Base-by-base conservation (phyloP, 2,888 invertebrate genomes). In the Drosophila rellima region DNA sequence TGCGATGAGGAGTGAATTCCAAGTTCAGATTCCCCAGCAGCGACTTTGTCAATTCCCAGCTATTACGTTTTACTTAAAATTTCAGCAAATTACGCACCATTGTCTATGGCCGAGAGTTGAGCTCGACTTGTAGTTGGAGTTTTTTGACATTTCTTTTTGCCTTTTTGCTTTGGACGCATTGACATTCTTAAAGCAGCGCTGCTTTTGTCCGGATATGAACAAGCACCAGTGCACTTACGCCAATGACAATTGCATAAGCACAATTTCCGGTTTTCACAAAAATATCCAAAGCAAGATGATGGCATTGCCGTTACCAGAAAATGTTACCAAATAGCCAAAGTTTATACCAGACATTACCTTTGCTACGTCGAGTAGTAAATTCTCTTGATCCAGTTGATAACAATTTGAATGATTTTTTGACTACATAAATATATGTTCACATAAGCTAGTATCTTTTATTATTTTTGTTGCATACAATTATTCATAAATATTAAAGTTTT, bases 1-100 rank as follows among this genome's bases (percentile, higher is more conserved):
- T 40, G 40, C 8, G n/a, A 7, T 54, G 11, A 10, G 33, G n/a
- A 20, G 59, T 40, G 48, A 45, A 44, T 15, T 26, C 17, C 42
- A 33, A 54, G 52, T 39, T 59, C 44, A 35, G 65, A 72, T 51
- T 55, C 54, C 57, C 62, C 69, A 67, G 20, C 55, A 52, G 72
- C 55, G 71, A 78, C 85, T 69, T 76, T 88, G 82, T 79, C 88
- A 85, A 88, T 88, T 82, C 69, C 70, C 86, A 70, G 82, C 81
- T 73, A 88, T 88, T 84, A 82, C 76, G 68, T 82, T 82, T 85
- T 88, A 71, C 77, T 88, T 76, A 76, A 71, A 73, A 76, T 79
- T 69, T 88, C 78, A 66, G 82, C 71, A 83, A 83, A 84, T 82
- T 80, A 83, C 87, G 67, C 71, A 72, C 73, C 66, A 82, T 88